A percentile compares a stretch with the other conserved stretches of the same genome.
phyloP scores from a whole-genome alignment of 2,113 vertebrate species.

The Dromas ardeola region DNA sequence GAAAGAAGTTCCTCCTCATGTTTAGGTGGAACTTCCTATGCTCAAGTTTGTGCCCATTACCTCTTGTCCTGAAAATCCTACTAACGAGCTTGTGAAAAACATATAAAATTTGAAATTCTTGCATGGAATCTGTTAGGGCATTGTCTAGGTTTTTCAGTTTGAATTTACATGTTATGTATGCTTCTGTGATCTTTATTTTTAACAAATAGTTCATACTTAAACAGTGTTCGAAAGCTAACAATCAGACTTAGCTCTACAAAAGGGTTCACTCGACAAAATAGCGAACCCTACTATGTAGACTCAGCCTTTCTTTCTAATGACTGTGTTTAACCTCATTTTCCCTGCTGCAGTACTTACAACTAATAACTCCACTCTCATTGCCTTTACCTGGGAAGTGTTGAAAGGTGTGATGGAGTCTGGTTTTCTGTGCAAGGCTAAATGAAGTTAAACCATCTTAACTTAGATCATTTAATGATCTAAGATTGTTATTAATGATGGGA shows the following conservation, averaged over 20 bases:
- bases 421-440: not conserved
- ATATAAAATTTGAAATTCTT: not conserved
- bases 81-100: not conserved
- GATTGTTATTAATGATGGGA: not conserved
- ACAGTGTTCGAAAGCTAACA: not conserved
- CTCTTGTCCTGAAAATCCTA: no score
- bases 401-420: not conserved
- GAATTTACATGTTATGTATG: not conserved
- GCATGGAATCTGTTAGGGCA: not conserved
- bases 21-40: no score
- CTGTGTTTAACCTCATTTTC: not conserved
- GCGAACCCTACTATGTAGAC: not conserved
- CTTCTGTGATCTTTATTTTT: not conserved
- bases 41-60: no score
- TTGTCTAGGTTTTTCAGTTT: not conserved
- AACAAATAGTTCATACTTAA: not conserved
- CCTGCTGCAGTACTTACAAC: not conserved
- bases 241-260: not conserved
- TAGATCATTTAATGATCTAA: not conserved
- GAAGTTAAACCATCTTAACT: not conserved
- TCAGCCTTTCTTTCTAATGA: not conserved
- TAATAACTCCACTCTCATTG: not conserved
- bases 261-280: no score
- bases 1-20: no score
- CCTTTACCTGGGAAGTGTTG: not conserved